Evolutionary conservation across 2,113 vertebrate genomes (phyloP), one percentile per base, ranked within the genome.

Genomic region (Nannobrachium achirus): DNA sequence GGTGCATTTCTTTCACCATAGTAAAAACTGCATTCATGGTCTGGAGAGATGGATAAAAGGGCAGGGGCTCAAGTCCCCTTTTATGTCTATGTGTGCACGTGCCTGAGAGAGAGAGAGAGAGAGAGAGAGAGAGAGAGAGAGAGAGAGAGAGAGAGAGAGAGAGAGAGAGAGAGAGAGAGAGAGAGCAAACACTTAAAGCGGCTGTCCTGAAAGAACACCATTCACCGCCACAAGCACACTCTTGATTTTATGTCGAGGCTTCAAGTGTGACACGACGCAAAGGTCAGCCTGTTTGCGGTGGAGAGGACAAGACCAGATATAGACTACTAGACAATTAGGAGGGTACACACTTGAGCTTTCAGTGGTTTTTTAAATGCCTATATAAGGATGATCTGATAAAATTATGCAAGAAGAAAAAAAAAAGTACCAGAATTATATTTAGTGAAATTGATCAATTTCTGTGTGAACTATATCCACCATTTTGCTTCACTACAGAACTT

Each of bases 141-240:
- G 57, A n/a, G 44, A 73, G 62, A 76, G 57, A 56, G 72, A 73
- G 62, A 76, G 57, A 56, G 72, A 73, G 62, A 76, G 57, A 25
- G 25, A 25, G 25, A 25, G 25, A 25, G 25, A 25, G 25, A 25
- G 25, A 25, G 25, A 25, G 25, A 25, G 25, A 33, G 25, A 73
- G 62, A 76, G 57, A 56, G 72, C 55, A 86, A 86, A 81, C 75
- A 83, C 77, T 85, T 33, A 19, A n/a, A 84, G 76, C 63, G 39
- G 25, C 3, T 33, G 25, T 33, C 25, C 41, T 16, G 19, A 55
- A 44, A 77, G 71, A 75, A 60, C 15, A 51, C 48, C 48, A 56
- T 79, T 81, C 70, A 69, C 49, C 79, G 60, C n/a, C n/a, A n/a
- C n/a, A n/a, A n/a, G n/a, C 66, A 40, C 60, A 19, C 63, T 73